A percentile compares a stretch with the other conserved stretches of the same genome.
Evolutionary conservation across 2,113 vertebrate species (phyloP).

Genomic region (Cyprinodon brontotheroides): DNA sequence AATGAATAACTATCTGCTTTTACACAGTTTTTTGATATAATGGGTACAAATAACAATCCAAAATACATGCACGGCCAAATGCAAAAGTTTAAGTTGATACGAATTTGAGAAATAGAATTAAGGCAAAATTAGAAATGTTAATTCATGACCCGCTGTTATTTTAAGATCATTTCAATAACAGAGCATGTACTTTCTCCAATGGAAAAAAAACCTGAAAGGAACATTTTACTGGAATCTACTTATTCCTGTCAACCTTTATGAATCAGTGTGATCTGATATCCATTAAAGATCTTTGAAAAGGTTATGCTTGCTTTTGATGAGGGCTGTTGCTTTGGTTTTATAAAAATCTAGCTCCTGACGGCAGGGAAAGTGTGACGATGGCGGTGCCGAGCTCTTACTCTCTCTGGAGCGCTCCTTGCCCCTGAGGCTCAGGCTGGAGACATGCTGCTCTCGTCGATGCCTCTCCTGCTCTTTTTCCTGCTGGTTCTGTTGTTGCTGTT

Average conservation of each 20-base stretch:
- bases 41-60: background rate
- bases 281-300: constrained; percentile 28
- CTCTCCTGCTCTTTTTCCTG: constrained; percentile 95
- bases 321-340: background rate
- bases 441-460: constrained; percentile 90
- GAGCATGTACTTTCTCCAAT: constrained; percentile 5
- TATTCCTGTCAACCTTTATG: constrained; percentile 16
- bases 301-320: constrained; percentile 19
- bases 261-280: constrained; percentile 15
- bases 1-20: background rate
- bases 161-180: constrained; percentile 11
- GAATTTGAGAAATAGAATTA: background rate
- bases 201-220: background rate
- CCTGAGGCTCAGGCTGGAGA: constrained; percentile 87
- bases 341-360: constrained; percentile 20
- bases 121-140: background rate
- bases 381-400: constrained; percentile 85
- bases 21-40: background rate
- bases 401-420: constrained; percentile 94
- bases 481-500: constrained; percentile 89
- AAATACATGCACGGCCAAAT: background rate
- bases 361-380: constrained; percentile 21
- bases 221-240: background rate
- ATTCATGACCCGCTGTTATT: constrained; percentile 1
- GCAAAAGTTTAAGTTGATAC: background rate